Percentiles rank a stretch among this genome's conserved stretches.
phyloP scores from a whole-genome alignment of 53 echinoderm and acorn worm genomes.

The Apostichopus leukothele region DNA sequence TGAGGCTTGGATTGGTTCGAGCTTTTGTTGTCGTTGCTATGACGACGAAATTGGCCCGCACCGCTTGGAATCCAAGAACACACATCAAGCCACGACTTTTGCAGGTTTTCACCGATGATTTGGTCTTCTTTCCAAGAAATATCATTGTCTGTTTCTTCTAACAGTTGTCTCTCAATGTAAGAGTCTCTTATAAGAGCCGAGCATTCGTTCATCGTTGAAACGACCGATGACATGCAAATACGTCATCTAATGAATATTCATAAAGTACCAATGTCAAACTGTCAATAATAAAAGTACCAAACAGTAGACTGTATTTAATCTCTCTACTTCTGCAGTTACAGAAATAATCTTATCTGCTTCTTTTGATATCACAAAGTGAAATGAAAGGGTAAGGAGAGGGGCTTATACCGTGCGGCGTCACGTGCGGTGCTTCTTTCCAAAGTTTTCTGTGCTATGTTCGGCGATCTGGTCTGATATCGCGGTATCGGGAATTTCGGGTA shows the following conservation, averaged over 20 bases:
- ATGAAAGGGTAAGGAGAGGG: no score
- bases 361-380: no score
- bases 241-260: no score
- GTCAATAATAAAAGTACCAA: no score
- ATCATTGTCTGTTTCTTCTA: constrained; percentile 47
- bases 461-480: not conserved
- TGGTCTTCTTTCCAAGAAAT: constrained; percentile 54
- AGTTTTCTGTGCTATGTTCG: no score
- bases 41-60: constrained; percentile 66
- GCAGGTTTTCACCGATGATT: constrained; percentile 58
- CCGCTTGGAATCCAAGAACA: constrained; percentile 88
- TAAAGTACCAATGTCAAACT: no score
- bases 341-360: no score
- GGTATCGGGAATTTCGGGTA: constrained; percentile 1
- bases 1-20: constrained; percentile 23
- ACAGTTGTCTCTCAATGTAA: constrained; percentile 31
- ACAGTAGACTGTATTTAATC: no score
- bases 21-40: not conserved
- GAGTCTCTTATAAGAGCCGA: constrained; percentile 48
- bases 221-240: no score
- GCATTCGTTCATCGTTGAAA: constrained; percentile 37
- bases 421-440: no score
- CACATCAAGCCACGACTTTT: constrained; percentile 69
- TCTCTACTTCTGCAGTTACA: no score
- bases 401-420: no score